Evolutionary conservation across 1,140 invertebrate genomes (phyloP), one percentile per base, ranked within the genome.

Genomic region (Drosophila oshimai): DNA sequence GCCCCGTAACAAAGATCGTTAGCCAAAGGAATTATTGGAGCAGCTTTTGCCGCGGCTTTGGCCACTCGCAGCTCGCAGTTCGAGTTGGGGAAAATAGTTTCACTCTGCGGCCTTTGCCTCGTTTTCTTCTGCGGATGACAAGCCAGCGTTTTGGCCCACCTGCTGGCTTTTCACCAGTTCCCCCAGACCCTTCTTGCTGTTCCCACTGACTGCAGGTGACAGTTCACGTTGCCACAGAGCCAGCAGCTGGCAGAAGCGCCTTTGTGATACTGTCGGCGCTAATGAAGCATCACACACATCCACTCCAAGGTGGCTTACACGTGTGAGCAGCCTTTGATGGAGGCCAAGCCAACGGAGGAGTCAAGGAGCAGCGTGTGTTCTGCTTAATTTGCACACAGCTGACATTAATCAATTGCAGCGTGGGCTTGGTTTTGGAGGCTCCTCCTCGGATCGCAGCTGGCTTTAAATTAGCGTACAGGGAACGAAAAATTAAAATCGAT

Each of bases 401-500:
- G 54, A 80, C 80, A 86, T 86, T 86, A 86, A 86, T 86, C 80
- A 86, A 86, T 86, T 80, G 80, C 75, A 53, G 60, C 74, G 46
- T 46, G 47, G 44, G 67, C 17, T 10, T 12, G 31, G 37, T 55
- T 18, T 7, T 18, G 41, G n/a, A 22, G 2, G 2, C 22, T 5
- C 5, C 22, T 22, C 22, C 22, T 22, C 22, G 2, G 2, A 2
- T 22, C 22, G 51, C 45, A 41, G 49, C 18, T 55, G 80, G 47
- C 44, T 61, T 73, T 86, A 86, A 86, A 86, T 80, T 73, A 76
- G 50, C n/a, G n/a, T n/a, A n/a, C n/a, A n/a, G n/a, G n/a, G n/a
- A n/a, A n/a, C n/a, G n/a, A n/a, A n/a, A n/a, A n/a, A n/a, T n/a
- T n/a, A n/a, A n/a, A n/a, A n/a, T n/a, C n/a, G n/a, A n/a, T n/a